Evolutionary conservation across 2,113 vertebrate species (phyloP).

Genomic region (Caracal caracal): DNA sequence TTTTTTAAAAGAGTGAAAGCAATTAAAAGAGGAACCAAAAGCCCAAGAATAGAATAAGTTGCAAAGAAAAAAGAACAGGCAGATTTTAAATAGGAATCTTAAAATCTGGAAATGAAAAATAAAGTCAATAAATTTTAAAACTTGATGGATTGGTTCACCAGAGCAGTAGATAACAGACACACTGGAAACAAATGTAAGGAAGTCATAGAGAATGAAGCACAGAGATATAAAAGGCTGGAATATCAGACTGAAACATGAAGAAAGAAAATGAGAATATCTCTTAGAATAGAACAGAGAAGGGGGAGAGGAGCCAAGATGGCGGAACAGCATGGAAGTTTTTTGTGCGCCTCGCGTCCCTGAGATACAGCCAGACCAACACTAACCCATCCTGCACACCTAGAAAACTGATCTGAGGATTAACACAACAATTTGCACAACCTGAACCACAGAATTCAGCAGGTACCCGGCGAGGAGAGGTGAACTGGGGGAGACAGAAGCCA

Average conservation of each 20-base stretch:
- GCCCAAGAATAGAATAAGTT: background rate
- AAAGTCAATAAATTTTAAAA: background rate
- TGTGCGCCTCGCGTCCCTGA: no score
- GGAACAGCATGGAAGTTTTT: no score
- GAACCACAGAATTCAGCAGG: no score
- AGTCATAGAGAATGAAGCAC: background rate
- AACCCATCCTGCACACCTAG: no score
- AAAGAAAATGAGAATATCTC: background rate
- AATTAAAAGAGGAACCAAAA: background rate
- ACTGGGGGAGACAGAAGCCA: no score
- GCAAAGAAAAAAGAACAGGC: background rate
- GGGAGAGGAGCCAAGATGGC: no score
- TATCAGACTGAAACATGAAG: background rate
- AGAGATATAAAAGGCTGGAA: background rate
- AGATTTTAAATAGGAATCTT: background rate
- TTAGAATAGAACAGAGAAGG: background rate
- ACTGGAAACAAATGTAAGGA: background rate
- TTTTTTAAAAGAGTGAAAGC: background rate
- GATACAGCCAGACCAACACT: no score
- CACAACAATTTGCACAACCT: no score
- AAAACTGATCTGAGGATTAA: no score
- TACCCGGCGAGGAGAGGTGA: no score
- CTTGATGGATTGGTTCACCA: background rate
- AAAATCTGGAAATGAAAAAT: background rate
- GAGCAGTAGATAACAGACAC: background rate